Conservation (phyloP, 2,888 invertebrate genomes). For the Drosophila lacicola region DNA sequence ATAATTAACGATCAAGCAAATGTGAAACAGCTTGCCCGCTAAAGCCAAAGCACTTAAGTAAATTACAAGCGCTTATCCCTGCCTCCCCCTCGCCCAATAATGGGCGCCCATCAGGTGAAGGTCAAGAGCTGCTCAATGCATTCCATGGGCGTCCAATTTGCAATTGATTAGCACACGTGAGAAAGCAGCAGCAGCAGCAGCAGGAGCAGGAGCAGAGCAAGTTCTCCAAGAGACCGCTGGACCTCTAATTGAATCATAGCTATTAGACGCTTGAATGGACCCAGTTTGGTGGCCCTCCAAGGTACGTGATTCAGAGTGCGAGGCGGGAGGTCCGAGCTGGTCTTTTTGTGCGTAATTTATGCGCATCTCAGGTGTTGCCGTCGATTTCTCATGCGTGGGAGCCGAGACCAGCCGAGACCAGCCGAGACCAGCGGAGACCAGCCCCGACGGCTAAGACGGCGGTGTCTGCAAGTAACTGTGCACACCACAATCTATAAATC, state of each 20-base stretch:
- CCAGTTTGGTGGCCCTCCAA: not conserved
- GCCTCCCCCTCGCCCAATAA: too few species aligned
- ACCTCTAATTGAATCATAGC: constrained; percentile 59
- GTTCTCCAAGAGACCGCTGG: constrained; percentile 5
- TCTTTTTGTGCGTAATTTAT: constrained; percentile 64
- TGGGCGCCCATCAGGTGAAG: not conserved
- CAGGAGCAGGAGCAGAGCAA: not conserved
- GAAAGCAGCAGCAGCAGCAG: constrained; percentile 3
- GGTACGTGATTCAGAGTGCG: constrained; percentile 1
- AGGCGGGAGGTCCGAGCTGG: not conserved
- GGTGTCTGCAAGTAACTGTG: constrained; percentile 32
- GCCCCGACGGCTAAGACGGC: not conserved
- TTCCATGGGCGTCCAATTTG: constrained; percentile 25
- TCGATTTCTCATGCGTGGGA: constrained; percentile 45
- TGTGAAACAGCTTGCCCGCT: too few species aligned
- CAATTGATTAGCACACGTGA: constrained; percentile 49
- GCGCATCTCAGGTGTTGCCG: constrained; percentile 66
- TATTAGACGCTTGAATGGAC: constrained; percentile 41
- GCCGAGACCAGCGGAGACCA: constrained; percentile 1
- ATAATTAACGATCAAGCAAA: too few species aligned
- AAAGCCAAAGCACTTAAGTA: too few species aligned
- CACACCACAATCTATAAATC: constrained; percentile 43
- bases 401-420: not conserved
- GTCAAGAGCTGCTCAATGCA: not conserved
- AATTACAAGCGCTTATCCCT: too few species aligned